Percentiles rank a stretch among this genome's conserved stretches.
These are phyloP conservation scores for human DNA, from an alignment of 2,113 vertebrate species.

Conservation along the genomic window GRCh38 chr9:120230501-120231000, in stretches of 20 bases:
- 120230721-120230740: background rate
- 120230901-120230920: background rate
- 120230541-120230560: background rate
- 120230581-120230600: background rate
- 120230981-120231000: constrained; percentile 61
- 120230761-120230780: no score
- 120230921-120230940: constrained; percentile 63
- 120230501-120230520: background rate
- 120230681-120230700: background rate
- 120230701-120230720: background rate
- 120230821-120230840: background rate
- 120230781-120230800: background rate
- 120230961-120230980: background rate
- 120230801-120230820: background rate
- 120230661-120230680: background rate
- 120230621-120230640: background rate
- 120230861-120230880: background rate
- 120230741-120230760: background rate
- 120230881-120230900: background rate
- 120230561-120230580: background rate
- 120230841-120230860: background rate
- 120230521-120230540: background rate
- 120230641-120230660: background rate
- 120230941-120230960: constrained; percentile 23
- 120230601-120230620: background rate